phyloP scores from a whole-genome alignment of 2,113 vertebrate genomes.

The Nannobrachium achirus region DNA sequence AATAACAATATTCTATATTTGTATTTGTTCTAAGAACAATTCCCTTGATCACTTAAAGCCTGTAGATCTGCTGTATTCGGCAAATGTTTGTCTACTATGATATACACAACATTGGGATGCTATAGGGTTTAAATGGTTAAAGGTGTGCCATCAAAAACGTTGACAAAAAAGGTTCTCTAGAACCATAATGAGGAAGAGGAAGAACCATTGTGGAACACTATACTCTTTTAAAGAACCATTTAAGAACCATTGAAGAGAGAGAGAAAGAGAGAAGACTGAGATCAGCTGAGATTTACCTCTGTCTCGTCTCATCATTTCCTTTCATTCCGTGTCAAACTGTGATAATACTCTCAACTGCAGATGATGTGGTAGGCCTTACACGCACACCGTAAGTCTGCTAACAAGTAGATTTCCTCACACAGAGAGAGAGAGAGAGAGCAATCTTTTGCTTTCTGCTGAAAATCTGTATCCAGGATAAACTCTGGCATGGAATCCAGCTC shows the following conservation, averaged over 20 bases:
- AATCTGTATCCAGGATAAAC: conserved; percentile 13
- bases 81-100: too few relatives aligned
- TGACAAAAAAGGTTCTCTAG: too few relatives aligned
- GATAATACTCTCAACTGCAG: conserved; percentile 5
- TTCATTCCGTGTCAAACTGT: conserved; percentile 36
- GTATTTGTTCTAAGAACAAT: too few relatives aligned
- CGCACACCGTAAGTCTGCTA: not conserved
- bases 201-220: too few relatives aligned
- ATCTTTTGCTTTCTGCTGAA: not conserved
- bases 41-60: too few relatives aligned
- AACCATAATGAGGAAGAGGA: conserved; percentile 6
- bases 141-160: too few relatives aligned
- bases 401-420: not conserved
- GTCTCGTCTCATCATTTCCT: conserved; percentile 31
- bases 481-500: not conserved
- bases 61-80: too few relatives aligned
- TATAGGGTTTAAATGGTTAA: too few relatives aligned
- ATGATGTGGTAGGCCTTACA: not conserved
- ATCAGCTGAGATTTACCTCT: conserved; percentile 26
- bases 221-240: too few relatives aligned
- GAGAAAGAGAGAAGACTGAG: not conserved
- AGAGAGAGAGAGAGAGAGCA: not conserved
- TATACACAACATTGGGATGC: too few relatives aligned
- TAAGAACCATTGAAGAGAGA: too few relatives aligned
- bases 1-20: too few relatives aligned